These are phyloP conservation scores for Lasioglossum baleicum DNA, from an alignment of 1,140 invertebrate species.

Conservation along the genomic window DNA sequence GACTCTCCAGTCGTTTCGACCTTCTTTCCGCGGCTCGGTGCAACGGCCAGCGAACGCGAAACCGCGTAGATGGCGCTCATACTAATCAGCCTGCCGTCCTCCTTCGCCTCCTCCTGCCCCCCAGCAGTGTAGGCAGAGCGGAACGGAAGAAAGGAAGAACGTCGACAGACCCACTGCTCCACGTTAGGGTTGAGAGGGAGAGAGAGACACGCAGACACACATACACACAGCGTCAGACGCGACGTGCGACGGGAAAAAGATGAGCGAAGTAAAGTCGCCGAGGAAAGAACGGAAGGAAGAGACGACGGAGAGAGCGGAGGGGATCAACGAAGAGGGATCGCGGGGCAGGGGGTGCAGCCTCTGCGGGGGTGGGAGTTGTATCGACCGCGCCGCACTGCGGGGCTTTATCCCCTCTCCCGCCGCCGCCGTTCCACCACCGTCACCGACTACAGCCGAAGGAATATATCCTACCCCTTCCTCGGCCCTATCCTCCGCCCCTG, in stretches of 20 bases:
- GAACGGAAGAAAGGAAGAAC: constrained; percentile 42
- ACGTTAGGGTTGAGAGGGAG: no score
- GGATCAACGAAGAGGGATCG: constrained; percentile 45
- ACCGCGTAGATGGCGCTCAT: constrained; percentile 40
- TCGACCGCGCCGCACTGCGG: constrained; percentile 80
- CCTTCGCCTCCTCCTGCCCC: no score
- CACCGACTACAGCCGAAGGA: constrained; percentile 16
- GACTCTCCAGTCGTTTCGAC: constrained; percentile 43
- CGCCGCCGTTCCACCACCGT: constrained; percentile 25
- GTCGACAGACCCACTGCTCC: no score
- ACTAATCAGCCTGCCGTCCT: constrained; percentile 30
- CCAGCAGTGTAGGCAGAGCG: no score
- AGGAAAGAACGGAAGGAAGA: constrained; percentile 22
- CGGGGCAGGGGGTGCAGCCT: constrained; percentile 40
- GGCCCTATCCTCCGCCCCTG: not conserved
- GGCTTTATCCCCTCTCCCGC: constrained; percentile 70
- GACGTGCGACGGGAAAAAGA: not conserved
- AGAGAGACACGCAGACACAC: no score
- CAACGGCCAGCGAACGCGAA: constrained; percentile 40
- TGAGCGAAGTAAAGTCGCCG: not conserved
- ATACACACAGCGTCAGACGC: no score
- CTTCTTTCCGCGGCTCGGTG: constrained; percentile 46
- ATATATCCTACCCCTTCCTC: constrained; percentile 8
- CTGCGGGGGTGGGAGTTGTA: constrained; percentile 71
- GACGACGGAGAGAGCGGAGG: constrained; percentile 34